Base-by-base conservation (phyloP, 2,797 vertebrate species). In the Nannoperca australis region DNA sequence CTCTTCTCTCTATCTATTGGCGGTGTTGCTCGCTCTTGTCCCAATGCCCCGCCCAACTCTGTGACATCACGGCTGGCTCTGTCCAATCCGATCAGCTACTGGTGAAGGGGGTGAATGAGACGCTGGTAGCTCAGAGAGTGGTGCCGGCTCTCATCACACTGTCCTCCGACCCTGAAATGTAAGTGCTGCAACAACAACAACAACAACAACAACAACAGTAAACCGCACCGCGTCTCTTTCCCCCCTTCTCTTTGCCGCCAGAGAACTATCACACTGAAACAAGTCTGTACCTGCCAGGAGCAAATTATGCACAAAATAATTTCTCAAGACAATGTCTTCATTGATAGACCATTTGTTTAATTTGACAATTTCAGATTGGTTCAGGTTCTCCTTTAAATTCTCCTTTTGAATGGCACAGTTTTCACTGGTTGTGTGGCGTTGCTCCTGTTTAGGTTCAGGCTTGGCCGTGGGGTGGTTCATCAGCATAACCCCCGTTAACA, bases 101-200 rank as follows among this genome's bases (percentile, higher is more conserved):
- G 98, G 98, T 99, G 97, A 99, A 99, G 96, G 98, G 98, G 97
- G 98, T 99, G 96, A 99, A 99, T 97, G 98, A 99, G 96, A 99
- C 97, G 94, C 97, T 99, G 95, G 98, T 99, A 96, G 98, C 98
- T 97, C 98, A 99, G 96, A 98, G 98, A 97, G 98, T 99, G 95
- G 98, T 99, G 95, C 98, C 98, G 94, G 98, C 98, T 97, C 98
- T 99, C 96, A 99, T 99, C 97, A 99, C 98, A 95, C 97, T 99
- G 96, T 98, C 98, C 96, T 99, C 97, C 96, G 98, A 99, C 95
- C 98, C 98, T 93, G 98, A 99, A 98, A 99, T 99, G 98, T 99
- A 99, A 99, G 98, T 99, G 95, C 24, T 27, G 24, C 24, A 27
- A 27, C 93, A 92, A 90, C 93, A 90, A 93, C 95, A 93, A 93